Conservation (phyloP, 2,113 vertebrate genomes). For the Crotalus tigris region DNA sequence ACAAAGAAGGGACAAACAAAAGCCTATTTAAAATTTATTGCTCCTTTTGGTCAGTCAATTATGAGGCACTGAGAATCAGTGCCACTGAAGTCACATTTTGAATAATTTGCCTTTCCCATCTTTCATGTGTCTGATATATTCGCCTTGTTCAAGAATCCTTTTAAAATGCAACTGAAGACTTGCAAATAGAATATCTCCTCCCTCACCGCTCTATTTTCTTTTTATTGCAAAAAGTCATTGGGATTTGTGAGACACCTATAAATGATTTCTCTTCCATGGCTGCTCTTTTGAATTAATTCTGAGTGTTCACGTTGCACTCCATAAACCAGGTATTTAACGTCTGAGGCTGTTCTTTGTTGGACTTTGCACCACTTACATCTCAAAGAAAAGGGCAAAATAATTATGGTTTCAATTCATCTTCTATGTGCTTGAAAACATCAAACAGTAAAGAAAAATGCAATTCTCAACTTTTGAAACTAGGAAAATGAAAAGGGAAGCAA, state of each 20-base stretch:
- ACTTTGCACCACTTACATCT: background rate
- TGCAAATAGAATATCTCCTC: constrained; percentile 19
- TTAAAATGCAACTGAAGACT: constrained; percentile 23
- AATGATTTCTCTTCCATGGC: background rate
- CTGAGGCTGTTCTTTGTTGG: background rate
- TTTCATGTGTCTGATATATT: constrained; percentile 29
- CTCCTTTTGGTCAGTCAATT: background rate
- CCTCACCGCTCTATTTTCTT: background rate
- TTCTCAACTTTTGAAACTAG: background rate
- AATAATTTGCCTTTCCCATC: background rate
- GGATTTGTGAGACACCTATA: background rate
- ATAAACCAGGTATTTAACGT: constrained; percentile 15
- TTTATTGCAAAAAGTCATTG: background rate
- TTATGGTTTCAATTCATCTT: background rate
- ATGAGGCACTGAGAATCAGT: background rate
- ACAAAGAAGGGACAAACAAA: background rate
- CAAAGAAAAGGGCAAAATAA: background rate
- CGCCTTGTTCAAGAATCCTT: constrained; percentile 21
- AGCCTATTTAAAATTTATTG: background rate
- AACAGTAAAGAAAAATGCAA: background rate
- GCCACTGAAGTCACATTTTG: background rate
- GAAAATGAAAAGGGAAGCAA: background rate
- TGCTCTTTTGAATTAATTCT: constrained; percentile 1
- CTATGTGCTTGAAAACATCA: background rate
- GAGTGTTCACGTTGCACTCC: constrained; percentile 15